A percentile compares a stretch with the other conserved stretches of the same genome.
These are phyloP conservation scores for Ypsolopha sequella DNA, from an alignment of 2,888 invertebrate species.

Conservation along the genomic window DNA sequence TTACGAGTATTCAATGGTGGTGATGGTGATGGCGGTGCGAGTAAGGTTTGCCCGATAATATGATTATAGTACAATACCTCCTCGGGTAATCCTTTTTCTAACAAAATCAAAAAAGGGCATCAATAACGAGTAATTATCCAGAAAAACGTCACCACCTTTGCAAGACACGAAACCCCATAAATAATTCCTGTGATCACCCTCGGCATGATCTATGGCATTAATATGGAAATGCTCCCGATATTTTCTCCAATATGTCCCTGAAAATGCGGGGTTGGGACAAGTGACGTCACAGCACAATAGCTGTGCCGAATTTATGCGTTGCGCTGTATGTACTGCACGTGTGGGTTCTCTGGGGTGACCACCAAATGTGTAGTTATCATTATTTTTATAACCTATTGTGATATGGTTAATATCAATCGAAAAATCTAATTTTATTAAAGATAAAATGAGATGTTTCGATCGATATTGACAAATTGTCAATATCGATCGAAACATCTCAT, in stretches of 20 bases:
- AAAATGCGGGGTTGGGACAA: slow-evolving; percentile 18
- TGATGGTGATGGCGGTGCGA: too few relatives aligned
- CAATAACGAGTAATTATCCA: slow-evolving; percentile 23
- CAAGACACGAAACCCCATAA: background rate
- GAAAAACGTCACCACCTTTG: background rate
- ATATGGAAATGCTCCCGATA: slow-evolving; percentile 17
- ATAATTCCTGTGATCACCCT: background rate
- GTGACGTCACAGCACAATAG: slow-evolving; percentile 33
- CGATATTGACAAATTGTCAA: too few relatives aligned
- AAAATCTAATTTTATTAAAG: too few relatives aligned
- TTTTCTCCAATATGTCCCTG: slow-evolving; percentile 34
- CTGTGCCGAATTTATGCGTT: slow-evolving; percentile 43
- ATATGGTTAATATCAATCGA: background rate
- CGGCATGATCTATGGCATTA: slow-evolving; percentile 6
- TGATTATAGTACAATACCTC: too few relatives aligned
- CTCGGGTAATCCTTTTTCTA: too few relatives aligned
- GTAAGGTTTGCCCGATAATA: too few relatives aligned
- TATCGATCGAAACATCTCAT: too few relatives aligned
- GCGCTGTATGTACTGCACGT: slow-evolving; percentile 41
- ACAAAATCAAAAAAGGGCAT: slow-evolving; percentile 18
- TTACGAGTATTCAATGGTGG: too few relatives aligned
- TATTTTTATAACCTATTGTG: background rate
- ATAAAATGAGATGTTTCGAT: too few relatives aligned
- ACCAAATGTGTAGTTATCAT: slow-evolving; percentile 2
- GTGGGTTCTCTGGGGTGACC: slow-evolving; percentile 22